Conservation (phyloP, 2,113 vertebrate species). For the Carettochelys insculpta region DNA sequence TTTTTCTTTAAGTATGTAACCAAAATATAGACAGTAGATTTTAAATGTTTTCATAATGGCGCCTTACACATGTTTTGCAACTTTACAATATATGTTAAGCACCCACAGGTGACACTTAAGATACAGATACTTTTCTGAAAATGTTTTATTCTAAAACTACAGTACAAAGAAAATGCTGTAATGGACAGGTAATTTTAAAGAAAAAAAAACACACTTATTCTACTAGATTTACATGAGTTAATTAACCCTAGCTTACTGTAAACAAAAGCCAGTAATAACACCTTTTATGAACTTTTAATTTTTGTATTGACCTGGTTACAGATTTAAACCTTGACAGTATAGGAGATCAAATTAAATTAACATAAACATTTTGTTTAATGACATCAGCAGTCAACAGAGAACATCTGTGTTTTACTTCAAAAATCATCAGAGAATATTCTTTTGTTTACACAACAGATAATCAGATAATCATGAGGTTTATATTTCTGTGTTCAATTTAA, state of each 20-base stretch:
- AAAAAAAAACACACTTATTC: constrained; percentile 60
- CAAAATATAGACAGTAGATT: background rate
- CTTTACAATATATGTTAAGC: background rate
- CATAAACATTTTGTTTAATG: constrained; percentile 73
- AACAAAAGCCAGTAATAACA: constrained; percentile 47
- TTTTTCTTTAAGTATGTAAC: background rate
- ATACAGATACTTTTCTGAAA: constrained; percentile 22
- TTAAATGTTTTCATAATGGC: background rate
- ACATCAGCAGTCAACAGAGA: constrained; percentile 70
- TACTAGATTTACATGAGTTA: constrained; percentile 53
- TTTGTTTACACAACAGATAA: constrained; percentile 81
- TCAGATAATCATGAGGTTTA: constrained; percentile 72
- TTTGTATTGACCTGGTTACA: constrained; percentile 65
- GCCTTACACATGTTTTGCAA: constrained; percentile 19
- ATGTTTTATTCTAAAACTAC: constrained; percentile 46
- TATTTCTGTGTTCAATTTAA: constrained; percentile 88
- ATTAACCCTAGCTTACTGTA: constrained; percentile 55
- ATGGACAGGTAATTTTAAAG: constrained; percentile 15
- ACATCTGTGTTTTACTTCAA: constrained; percentile 72
- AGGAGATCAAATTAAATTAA: constrained; percentile 74
- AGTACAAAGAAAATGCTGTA: constrained; percentile 45
- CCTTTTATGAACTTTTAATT: constrained; percentile 42
- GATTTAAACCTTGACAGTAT: constrained; percentile 68
- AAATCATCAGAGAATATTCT: constrained; percentile 76
- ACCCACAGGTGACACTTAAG: constrained; percentile 23